Conservation (phyloP, 2,888 invertebrate genomes). For the Drosophila yooni region DNA sequence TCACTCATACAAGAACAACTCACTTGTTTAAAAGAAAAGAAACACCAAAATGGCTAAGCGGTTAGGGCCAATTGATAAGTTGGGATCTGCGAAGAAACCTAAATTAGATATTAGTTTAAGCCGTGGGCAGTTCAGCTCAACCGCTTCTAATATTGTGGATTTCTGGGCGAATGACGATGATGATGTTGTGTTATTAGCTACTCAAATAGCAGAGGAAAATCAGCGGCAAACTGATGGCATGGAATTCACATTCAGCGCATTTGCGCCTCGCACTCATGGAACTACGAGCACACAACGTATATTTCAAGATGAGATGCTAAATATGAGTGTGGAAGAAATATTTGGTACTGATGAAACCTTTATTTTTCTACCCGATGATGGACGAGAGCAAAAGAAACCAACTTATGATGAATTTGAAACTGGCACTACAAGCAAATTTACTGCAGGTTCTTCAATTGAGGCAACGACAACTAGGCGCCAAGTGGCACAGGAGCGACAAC, state of each 20-base stretch:
- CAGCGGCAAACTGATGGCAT: slow-evolving; percentile 11
- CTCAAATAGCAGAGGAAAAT: slow-evolving; percentile 81
- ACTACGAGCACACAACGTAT: slow-evolving; percentile 79
- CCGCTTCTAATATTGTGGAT: slow-evolving; percentile 46
- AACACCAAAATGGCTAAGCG: slow-evolving; percentile 74
- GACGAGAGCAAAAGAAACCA: background rate
- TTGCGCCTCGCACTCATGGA: slow-evolving; percentile 64
- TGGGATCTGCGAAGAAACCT: slow-evolving; percentile 78
- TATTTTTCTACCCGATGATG: slow-evolving; percentile 36
- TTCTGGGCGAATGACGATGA: slow-evolving; percentile 84
- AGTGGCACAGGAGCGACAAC: slow-evolving; percentile 78
- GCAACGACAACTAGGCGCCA: slow-evolving; percentile 68
- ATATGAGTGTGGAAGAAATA: slow-evolving; percentile 59
- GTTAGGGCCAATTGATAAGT: slow-evolving; percentile 74
- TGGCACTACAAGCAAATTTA: background rate
- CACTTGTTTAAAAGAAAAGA: background rate
- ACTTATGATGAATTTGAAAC: background rate
- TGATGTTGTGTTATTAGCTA: slow-evolving; percentile 82
- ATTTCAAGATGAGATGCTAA: slow-evolving; percentile 7
- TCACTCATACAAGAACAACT: background rate
- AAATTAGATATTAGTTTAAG: slow-evolving; percentile 79
- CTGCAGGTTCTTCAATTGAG: slow-evolving; percentile 16
- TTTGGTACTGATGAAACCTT: slow-evolving; percentile 40
- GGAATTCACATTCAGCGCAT: slow-evolving; percentile 78
- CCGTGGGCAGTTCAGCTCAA: slow-evolving; percentile 39